These are phyloP conservation scores for Polydrusus tereticollis DNA, from an alignment of 2,888 invertebrate species.

Conservation along the genomic window DNA sequence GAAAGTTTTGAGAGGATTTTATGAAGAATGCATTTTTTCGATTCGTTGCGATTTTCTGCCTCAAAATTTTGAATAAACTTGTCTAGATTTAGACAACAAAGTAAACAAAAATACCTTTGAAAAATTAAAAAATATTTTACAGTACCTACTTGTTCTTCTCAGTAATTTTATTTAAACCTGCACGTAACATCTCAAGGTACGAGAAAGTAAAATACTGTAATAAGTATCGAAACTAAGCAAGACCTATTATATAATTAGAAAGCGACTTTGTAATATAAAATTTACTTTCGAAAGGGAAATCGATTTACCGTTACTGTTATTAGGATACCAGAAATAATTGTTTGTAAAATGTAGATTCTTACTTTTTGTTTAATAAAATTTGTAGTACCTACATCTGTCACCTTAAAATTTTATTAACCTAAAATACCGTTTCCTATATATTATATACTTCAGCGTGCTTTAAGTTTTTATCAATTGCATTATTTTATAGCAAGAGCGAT, in stretches of 20 bases:
- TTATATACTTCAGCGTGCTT: no score
- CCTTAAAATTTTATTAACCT: no score
- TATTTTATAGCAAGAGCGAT: no score
- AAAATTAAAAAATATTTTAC: neutral
- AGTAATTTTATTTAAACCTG: neutral
- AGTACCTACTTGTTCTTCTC: no score
- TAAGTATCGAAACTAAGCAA: neutral
- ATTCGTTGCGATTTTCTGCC: no score
- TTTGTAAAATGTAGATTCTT: neutral
- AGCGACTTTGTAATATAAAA: constrained; percentile 1
- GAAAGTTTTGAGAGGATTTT: no score
- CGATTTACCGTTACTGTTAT: constrained; percentile 36
- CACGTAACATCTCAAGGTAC: neutral
- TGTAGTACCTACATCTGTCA: neutral
- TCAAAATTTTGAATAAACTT: no score
- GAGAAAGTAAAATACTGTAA: constrained; percentile 10
- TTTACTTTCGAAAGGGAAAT: constrained; percentile 43
- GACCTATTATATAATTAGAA: constrained; percentile 10
- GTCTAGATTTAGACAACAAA: no score
- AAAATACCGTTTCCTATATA: no score
- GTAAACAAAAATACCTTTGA: no score
- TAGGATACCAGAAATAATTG: constrained; percentile 26
- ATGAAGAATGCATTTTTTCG: no score
- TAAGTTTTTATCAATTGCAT: no score
- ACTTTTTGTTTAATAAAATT: neutral